phyloP scores from a whole-genome alignment of 2,888 invertebrate genomes.

The Pheosia gnoma region DNA sequence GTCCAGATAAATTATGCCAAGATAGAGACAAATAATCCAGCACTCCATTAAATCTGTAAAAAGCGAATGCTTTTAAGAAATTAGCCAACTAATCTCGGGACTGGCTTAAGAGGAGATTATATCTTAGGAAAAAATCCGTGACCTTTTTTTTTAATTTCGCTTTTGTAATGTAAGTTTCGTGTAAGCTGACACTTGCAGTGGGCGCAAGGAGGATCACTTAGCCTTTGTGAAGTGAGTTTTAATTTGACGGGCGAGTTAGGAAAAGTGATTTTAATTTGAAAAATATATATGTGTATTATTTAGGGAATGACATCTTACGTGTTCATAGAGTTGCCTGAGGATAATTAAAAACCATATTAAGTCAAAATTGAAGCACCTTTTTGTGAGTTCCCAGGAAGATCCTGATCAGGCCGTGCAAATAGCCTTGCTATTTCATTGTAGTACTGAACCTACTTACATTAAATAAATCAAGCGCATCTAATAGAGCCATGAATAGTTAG shows the following conservation, averaged over 20 bases:
- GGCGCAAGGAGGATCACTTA: neutral
- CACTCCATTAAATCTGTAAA: conserved; percentile 74
- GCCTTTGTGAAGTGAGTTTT: conserved; percentile 4
- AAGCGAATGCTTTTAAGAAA: conserved; percentile 76
- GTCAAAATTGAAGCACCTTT: too few species aligned
- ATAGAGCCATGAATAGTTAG: too few species aligned
- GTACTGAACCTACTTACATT: too few species aligned
- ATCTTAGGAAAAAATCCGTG: conserved; percentile 41
- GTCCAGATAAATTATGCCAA: conserved; percentile 70
- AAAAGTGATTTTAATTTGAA: neutral
- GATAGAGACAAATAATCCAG: conserved; percentile 60
- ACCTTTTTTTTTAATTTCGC: conserved; percentile 44
- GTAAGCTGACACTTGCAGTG: conserved; percentile 25
- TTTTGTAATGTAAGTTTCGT: conserved; percentile 30
- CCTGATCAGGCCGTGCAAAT: too few species aligned
- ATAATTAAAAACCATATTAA: too few species aligned
- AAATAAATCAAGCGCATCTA: too few species aligned
- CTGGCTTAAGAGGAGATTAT: conserved; percentile 61
- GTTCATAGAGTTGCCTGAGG: too few species aligned
- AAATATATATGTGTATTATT: too few species aligned
- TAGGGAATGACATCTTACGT: too few species aligned
- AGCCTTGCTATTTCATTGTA: too few species aligned
- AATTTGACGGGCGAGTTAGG: conserved; percentile 1
- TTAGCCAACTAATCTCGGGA: conserved; percentile 69
- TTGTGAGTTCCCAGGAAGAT: too few species aligned